Base-by-base conservation (phyloP, 2,113 vertebrate species). In the Pongo abelii region DNA sequence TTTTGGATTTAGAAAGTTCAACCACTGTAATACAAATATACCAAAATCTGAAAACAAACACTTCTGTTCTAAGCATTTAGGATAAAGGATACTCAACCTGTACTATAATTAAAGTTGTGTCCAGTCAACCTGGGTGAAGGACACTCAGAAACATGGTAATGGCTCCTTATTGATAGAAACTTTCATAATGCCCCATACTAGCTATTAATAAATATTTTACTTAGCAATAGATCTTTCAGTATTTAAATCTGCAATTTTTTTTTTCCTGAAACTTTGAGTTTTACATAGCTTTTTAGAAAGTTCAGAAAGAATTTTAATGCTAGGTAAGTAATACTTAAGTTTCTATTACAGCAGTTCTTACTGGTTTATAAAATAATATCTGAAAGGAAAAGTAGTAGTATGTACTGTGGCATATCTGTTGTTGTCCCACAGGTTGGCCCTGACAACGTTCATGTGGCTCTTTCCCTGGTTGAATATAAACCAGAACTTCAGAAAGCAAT, bases 401-500 rank as follows among this genome's bases (percentile, higher is more conserved):
- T 70, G 18, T 97, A 57, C 23, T 78, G 5, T 78, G 48, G 35
- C 10, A 1, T n/a, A 74, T 64, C 6, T 94, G 8, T 92, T 97
- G 4, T 78, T 77, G 61, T 55, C 30, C 38, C 18, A 72, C 96
- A 99, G 99, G 99, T 99, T 84, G 99, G 99, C 57, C 79, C 7
- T 48, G 88, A 95, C 91, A 99, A 99, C 13, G 98, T 99, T n/a
- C 93, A 99, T 98, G 97, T 99, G 27, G 99, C 99, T 92, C 98
- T 99, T 98, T 99, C 98, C 12, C 97, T 99, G 84, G 99, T 99
- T 95, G 98, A 92, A 2, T 99, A 99, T 17, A 98, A 99, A 23
- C 84, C 98, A 20, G 99, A 99, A 97, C 97, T 99, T 89, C 99
- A 99, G n/a, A 99, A 99, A 98, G 99, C 99, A 93, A 99, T 99